Percentiles rank a stretch among this genome's conserved stretches.
phyloP scores from a whole-genome alignment of 2,113 vertebrate genomes.

The Gobius niger region DNA sequence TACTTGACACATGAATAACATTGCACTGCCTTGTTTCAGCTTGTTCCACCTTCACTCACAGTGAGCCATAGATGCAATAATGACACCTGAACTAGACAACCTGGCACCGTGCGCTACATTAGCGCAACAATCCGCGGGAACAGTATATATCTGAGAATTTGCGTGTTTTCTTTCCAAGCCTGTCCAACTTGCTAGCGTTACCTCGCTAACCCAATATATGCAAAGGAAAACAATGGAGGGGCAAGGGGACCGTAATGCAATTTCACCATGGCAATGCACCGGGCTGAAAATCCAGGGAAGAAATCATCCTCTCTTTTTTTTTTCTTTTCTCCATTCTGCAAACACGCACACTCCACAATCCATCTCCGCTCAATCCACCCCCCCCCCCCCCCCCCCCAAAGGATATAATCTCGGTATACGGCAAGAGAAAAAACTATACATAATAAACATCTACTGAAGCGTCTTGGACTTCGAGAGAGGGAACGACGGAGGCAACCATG shows the following conservation, averaged over 20 bases:
- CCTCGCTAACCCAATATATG: constrained; percentile 40
- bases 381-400: constrained; percentile 31
- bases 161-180: background rate
- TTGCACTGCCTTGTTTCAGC: constrained; percentile 13
- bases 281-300: constrained; percentile 33
- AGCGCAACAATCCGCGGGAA: constrained; percentile 4
- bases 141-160: no score
- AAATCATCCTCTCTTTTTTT: constrained; percentile 26
- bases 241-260: constrained; percentile 36
- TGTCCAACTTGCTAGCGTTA: constrained; percentile 14
- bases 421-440: constrained; percentile 26
- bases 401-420: constrained; percentile 46
- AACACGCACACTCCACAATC: constrained; percentile 51
- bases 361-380: constrained; percentile 36
- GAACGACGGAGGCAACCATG: constrained; percentile 23
- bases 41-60: constrained; percentile 12
- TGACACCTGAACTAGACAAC: constrained; percentile 21
- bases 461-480: constrained; percentile 43
- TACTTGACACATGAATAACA: no score
- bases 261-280: constrained; percentile 30
- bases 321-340: no score
- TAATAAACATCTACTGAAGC: constrained; percentile 60
- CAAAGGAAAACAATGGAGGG: constrained; percentile 23
- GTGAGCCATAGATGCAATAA: constrained; percentile 29
- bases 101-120: constrained; percentile 25